Evolutionary conservation across 2,797 vertebrate genomes (phyloP).

Genomic region (Peromyscus melanophrys): DNA sequence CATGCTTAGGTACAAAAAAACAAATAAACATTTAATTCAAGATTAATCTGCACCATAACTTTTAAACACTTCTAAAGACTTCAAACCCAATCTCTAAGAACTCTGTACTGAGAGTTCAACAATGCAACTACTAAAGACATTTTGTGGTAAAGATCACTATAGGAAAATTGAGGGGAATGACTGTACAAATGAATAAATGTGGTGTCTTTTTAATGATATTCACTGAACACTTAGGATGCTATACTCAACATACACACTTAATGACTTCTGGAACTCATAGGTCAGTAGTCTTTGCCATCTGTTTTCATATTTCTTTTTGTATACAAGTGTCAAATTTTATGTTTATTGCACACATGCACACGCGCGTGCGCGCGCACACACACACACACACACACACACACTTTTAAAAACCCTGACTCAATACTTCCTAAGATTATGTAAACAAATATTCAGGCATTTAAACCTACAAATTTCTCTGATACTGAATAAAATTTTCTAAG

Average conservation of each 20-base stretch:
- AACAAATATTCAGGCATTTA: not conserved
- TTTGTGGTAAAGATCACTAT: not conserved
- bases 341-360: not conserved
- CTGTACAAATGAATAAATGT: not conserved
- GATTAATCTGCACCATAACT: slow-evolving; percentile 9
- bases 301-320: not conserved
- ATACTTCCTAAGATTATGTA: not conserved
- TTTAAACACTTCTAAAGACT: slow-evolving; percentile 37
- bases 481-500: not conserved
- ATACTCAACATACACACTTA: not conserved
- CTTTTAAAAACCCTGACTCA: not conserved
- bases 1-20: not conserved
- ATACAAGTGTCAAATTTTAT: not conserved
- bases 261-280: not conserved
- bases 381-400: not conserved
- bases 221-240: not conserved
- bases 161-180: not conserved
- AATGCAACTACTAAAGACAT: slow-evolving; percentile 5
- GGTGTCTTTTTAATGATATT: not conserved
- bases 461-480: not conserved
- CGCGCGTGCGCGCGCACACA: too few relatives aligned
- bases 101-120: not conserved
- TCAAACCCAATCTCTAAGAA: slow-evolving; percentile 7
- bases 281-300: not conserved
- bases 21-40: slow-evolving; percentile 38